These are phyloP conservation scores for Trissolcus japonicus DNA, from an alignment of 2,888 invertebrate genomes.

Conservation along the genomic window DNA sequence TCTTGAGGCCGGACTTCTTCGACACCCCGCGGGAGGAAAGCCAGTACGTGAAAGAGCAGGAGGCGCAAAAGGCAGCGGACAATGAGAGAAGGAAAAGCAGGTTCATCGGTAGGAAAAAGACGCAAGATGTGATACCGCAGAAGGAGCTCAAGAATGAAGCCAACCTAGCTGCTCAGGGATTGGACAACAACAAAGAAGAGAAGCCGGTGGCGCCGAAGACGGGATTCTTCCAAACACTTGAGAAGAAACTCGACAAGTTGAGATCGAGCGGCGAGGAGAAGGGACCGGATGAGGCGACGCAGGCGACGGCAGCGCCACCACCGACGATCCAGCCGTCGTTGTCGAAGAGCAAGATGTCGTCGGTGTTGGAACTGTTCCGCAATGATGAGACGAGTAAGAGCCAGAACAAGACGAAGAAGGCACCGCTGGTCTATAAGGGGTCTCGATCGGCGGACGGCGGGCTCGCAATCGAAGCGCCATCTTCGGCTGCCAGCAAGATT, in stretches of 20 bases:
- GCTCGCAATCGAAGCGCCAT: slow-evolving; percentile 52
- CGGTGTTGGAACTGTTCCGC: slow-evolving; percentile 86
- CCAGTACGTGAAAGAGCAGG: slow-evolving; percentile 78
- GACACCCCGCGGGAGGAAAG: slow-evolving; percentile 84
- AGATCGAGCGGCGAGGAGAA: slow-evolving; percentile 73
- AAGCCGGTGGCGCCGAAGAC: slow-evolving; percentile 71
- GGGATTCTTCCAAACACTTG: slow-evolving; percentile 84
- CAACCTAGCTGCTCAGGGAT: slow-evolving; percentile 65
- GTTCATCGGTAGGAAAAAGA: slow-evolving; percentile 81
- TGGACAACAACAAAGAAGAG: slow-evolving; percentile 59
- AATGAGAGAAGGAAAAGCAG: slow-evolving; percentile 81
- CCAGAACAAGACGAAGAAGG: slow-evolving; percentile 77
- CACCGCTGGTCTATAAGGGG: slow-evolving; percentile 73
- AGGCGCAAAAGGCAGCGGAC: slow-evolving; percentile 74
- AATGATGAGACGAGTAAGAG: slow-evolving; percentile 73
- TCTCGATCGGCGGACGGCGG: slow-evolving; percentile 64
- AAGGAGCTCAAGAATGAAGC: slow-evolving; percentile 69
- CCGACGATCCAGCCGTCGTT: too few relatives aligned
- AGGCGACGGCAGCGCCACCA: background rate
- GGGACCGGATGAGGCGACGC: background rate
- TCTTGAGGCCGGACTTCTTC: slow-evolving; percentile 87
- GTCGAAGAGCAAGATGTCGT: slow-evolving; percentile 81
- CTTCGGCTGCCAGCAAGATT: slow-evolving; percentile 66
- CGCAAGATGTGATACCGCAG: slow-evolving; percentile 72
- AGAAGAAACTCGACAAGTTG: slow-evolving; percentile 78